Evolutionary conservation across 2,888 invertebrate genomes (phyloP), one percentile per base, ranked within the genome.

Genomic region (Biston stratarius): DNA sequence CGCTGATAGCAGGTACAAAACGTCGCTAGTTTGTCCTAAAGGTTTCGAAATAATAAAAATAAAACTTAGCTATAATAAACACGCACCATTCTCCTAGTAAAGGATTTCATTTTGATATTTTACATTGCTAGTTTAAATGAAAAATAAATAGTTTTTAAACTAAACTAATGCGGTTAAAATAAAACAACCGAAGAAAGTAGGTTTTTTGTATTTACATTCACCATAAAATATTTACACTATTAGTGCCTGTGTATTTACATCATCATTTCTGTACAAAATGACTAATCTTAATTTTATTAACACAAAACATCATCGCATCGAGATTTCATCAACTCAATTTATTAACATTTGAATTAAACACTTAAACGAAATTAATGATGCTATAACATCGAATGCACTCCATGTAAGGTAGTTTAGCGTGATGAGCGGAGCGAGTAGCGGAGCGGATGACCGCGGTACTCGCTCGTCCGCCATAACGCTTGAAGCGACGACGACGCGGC

Each of bases 401-500:
- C 76, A 76, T 59, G 80, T 79, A 68, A 83, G 72, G 76, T 79
- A 74, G 76, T 64, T 65, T 0, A 62, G 33, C 0, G 72, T 82
- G 64, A 78, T 76, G 70, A 82, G 79, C 72, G 81, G 72, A 74
- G 83, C 74, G 78, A 71, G 11, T 11, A 74, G 79, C 67, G 85
- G 64, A 65, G 88, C 87, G 80, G 87, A 64, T 0, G 92, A 81
- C 76, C 95, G 87, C 1, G 89, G 77, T 1, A 82, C 84, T 42
- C 93, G 83, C 71, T 96, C 95, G 71, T 96, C 96, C 0, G 96
- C 94, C 94, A 95, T 95, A 11, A 96, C 96, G 81, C 96, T 96
- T 62, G 95, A 96, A 7, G 96, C 96, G 49, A 96, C 94, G 0
- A 96, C 95, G 1, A 95, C 94, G 1, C 95, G 95, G 9, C 92